phyloP scores from a whole-genome alignment of 2,113 vertebrate species.

The Stomatorhinus ivindoensis region DNA sequence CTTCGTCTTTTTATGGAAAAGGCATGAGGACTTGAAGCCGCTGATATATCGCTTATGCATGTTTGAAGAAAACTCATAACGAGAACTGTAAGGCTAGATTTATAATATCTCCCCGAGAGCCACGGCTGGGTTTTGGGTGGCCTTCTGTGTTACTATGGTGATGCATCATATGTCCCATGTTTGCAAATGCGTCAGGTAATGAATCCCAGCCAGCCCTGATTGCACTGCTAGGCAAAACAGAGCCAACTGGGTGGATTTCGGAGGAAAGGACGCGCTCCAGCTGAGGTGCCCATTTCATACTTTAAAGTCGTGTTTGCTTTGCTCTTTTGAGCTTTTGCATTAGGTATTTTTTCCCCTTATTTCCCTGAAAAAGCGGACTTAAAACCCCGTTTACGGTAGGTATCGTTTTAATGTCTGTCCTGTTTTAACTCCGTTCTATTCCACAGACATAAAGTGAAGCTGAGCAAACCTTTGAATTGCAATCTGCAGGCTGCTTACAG shows the following conservation, averaged over 20 bases:
- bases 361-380: neutral
- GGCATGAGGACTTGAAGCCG: neutral
- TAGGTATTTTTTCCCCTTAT: neutral
- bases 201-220: neutral
- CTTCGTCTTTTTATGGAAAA: neutral
- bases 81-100: neutral
- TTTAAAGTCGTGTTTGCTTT: neutral
- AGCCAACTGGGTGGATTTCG: neutral
- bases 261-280: neutral
- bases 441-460: neutral
- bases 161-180: neutral
- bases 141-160: neutral
- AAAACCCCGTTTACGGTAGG: neutral
- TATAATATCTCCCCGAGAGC: neutral
- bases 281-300: neutral
- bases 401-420: neutral
- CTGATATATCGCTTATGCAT: neutral
- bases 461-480: constrained; percentile 5
- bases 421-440: neutral
- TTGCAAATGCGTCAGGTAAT: neutral
- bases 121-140: neutral
- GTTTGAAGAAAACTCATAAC: neutral
- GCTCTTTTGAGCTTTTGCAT: neutral
- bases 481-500: constrained; percentile 9
- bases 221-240: neutral